phyloP scores from a whole-genome alignment of 1,140 invertebrate genomes.

The Drosophila ananassae region DNA sequence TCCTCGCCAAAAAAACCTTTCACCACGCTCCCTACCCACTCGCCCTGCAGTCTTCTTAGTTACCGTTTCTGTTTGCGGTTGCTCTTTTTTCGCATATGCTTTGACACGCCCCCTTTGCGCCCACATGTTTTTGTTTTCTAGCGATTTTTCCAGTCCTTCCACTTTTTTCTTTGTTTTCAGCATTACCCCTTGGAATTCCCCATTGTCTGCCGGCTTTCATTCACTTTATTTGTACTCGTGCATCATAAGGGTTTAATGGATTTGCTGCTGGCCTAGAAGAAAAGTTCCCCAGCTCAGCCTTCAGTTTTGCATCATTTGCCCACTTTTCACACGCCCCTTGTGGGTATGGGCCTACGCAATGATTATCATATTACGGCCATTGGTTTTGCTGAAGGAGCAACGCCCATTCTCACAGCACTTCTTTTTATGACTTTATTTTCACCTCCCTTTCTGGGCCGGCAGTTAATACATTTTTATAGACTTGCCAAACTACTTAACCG shows the following conservation, averaged over 20 bases:
- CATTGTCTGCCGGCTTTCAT: conserved; percentile 71
- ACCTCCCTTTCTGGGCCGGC: conserved; percentile 54
- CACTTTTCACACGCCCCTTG: conserved; percentile 59
- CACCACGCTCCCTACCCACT: conserved; percentile 6
- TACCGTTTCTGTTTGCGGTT: conserved; percentile 51
- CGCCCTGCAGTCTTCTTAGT: conserved; percentile 31
- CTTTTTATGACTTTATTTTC: conserved; percentile 78
- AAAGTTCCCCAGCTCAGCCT: not conserved
- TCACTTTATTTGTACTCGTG: conserved; percentile 78
- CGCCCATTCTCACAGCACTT: conserved; percentile 18
- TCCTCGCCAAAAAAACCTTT: conserved; percentile 15
- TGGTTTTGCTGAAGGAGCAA: conserved; percentile 17
- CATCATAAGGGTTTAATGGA: conserved; percentile 82
- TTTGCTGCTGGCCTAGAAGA: conserved; percentile 56
- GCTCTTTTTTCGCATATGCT: conserved; percentile 67
- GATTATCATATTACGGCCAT: conserved; percentile 80
- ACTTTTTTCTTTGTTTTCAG: conserved; percentile 14
- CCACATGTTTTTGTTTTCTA: conserved; percentile 54
- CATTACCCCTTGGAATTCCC: conserved; percentile 6
- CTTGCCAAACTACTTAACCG: conserved; percentile 68
- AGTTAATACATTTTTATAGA: conserved; percentile 81
- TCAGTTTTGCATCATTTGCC: conserved; percentile 54
- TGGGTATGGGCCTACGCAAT: conserved; percentile 55
- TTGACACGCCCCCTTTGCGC: conserved; percentile 55
- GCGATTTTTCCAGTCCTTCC: conserved; percentile 18